Conservation (phyloP, 2,113 vertebrate genomes). For the Eurystomus gularis region DNA sequence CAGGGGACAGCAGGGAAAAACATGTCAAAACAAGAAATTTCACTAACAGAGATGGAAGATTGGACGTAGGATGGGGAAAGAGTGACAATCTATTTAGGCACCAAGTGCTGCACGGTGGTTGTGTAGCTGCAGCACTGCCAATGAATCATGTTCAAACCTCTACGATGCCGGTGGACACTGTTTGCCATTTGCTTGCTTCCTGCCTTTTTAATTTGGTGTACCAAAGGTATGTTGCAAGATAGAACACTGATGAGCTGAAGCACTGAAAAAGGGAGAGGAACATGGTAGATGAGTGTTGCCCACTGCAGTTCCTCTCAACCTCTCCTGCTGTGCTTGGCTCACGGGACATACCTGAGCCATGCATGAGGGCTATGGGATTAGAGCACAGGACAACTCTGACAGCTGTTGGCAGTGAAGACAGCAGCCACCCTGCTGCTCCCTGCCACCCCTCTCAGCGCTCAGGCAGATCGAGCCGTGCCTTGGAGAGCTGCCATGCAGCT, state of each 20-base stretch:
- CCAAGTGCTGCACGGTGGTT: neutral
- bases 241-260: neutral
- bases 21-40: neutral
- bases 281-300: fast-evolving
- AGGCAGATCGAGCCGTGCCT: neutral
- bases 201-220: neutral
- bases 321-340: neutral
- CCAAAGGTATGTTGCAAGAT: neutral
- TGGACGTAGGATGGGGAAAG: neutral
- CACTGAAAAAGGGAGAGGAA: neutral
- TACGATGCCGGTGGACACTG: fast-evolving
- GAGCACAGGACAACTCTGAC: neutral
- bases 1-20: neutral
- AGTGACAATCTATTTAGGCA: neutral
- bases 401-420: neutral
- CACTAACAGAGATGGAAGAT: neutral
- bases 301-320: fast-evolving
- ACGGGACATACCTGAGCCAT: fast-evolving
- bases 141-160: fast-evolving
- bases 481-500: neutral
- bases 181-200: neutral
- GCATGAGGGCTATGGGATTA: neutral
- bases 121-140: neutral
- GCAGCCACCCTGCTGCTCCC: neutral
- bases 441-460: neutral